phyloP scores from a whole-genome alignment of 2,888 invertebrate genomes.

The Lycaena phlaeas region DNA sequence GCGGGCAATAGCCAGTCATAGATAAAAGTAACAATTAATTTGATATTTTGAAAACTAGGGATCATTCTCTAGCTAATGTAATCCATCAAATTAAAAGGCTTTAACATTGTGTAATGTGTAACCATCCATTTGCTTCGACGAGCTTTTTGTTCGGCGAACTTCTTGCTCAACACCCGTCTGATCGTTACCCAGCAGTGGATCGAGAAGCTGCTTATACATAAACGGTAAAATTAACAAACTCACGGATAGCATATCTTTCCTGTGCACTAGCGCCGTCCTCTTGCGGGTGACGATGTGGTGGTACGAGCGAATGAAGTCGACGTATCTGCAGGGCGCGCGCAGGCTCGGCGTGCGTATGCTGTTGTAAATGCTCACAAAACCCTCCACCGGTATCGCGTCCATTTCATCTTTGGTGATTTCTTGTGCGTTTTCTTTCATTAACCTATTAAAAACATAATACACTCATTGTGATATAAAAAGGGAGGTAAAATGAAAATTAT shows the following conservation, averaged over 20 bases:
- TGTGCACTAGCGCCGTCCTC: conserved; percentile 70
- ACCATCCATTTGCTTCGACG: no score
- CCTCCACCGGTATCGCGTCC: conserved; percentile 40
- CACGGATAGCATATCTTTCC: conserved; percentile 79
- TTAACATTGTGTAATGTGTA: no score
- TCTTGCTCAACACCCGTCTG: no score
- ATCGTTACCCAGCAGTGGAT: no score
- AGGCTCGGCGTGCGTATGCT: conserved; percentile 37
- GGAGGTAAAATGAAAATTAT: no score
- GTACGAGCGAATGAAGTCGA: conserved; percentile 69
- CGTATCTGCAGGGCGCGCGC: conserved; percentile 69
- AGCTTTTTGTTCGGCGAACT: no score
- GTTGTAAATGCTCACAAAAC: conserved; percentile 45
- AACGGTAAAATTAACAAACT: conserved; percentile 24
- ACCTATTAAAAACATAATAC: conserved; percentile 25
- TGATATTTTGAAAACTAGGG: no score
- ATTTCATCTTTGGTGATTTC: conserved; percentile 41
- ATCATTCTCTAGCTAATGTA: no score
- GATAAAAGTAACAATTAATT: no score
- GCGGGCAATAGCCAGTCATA: no score
- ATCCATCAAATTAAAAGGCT: no score
- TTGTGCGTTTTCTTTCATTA: conserved; percentile 45
- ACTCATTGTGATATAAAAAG: no score
- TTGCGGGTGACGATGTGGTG: conserved; percentile 74
- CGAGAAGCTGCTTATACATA: not conserved